These are phyloP conservation scores for Nothobranchius furzeri DNA, from an alignment of 2,113 vertebrate species.

Conservation along the genomic window DNA sequence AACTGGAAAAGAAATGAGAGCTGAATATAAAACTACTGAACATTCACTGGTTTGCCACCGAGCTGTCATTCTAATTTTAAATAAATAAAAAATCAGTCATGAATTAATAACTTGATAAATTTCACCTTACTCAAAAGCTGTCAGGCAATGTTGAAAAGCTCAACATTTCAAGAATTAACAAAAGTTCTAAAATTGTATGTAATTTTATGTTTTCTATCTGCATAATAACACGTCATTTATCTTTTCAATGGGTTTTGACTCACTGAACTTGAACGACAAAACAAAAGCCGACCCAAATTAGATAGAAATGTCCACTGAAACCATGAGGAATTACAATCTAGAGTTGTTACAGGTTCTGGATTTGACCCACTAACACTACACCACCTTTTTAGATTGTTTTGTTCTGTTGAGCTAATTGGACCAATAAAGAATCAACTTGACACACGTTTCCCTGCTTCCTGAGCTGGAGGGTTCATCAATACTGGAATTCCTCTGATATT, in stretches of 20 bases:
- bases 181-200: too few species aligned
- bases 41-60: background rate
- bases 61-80: background rate
- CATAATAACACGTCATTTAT: too few species aligned
- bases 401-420: conserved; percentile 41
- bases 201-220: too few species aligned
- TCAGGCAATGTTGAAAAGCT: too few species aligned
- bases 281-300: conserved; percentile 28
- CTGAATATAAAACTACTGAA: background rate
- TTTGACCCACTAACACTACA: conserved; percentile 8
- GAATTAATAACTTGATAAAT: too few species aligned
- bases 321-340: background rate
- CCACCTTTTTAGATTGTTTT: background rate
- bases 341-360: conserved; percentile 9
- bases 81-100: too few species aligned
- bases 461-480: conserved; percentile 34
- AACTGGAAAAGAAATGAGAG: background rate
- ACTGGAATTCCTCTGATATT: conserved; percentile 42
- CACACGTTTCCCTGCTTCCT: conserved; percentile 12
- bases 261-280: conserved; percentile 21
- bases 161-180: too few species aligned
- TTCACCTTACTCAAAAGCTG: too few species aligned
- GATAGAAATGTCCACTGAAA: background rate
- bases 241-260: too few species aligned
- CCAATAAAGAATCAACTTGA: conserved; percentile 47